Evolutionary conservation across 2,888 invertebrate species (phyloP), one percentile per base, ranked within the genome.

Genomic region (Caradrina kadenii): DNA sequence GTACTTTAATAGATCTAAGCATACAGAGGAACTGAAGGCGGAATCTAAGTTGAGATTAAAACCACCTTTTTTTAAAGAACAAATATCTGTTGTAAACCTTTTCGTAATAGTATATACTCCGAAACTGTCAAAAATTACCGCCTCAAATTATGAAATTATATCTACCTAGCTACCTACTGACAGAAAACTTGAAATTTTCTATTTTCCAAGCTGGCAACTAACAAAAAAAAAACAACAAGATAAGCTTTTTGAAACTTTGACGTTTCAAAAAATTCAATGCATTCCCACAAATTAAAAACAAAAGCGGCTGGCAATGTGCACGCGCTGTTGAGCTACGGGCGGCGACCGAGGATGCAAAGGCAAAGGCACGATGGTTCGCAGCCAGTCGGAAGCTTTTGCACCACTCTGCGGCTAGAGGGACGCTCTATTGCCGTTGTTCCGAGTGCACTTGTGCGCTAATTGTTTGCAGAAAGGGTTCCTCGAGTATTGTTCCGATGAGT

Each of bases 391-490:
- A 92, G 90, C 92, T 90, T 87, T 87, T 79, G 82, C 83, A 84
- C 83, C 81, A 86, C 86, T 88, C 86, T 86, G 67, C 82, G 63
- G 83, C 77, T 67, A 86, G 90, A 81, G 92, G 91, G 91, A 88
- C 86, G 89, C 89, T 91, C 92, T 91, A 93, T 93, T 91, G 92
- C 93, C 88, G 94, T 94, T 95, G 94, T 95, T 93, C 87, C 79
- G 82, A 94, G 94, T 86, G 92, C 93, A 91, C 95, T 95, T 89
- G 90, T 86, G 88, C 94, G 91, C 92, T 95, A 95, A 96, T 96
- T 95, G 95, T 96, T 94, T 94, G 94, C 94, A 91, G 95, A 94
- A 94, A 94, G 95, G 95, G 95, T 94, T 93, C 89, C 86, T 92
- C 88, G 86, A 94, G 93, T 93, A 95, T 95, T 94, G 94, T 94